Percentiles rank a stretch among this genome's conserved stretches.
These are phyloP conservation scores for Carpatolechia fugitivella DNA, from an alignment of 2,888 invertebrate genomes.

Conservation along the genomic window DNA sequence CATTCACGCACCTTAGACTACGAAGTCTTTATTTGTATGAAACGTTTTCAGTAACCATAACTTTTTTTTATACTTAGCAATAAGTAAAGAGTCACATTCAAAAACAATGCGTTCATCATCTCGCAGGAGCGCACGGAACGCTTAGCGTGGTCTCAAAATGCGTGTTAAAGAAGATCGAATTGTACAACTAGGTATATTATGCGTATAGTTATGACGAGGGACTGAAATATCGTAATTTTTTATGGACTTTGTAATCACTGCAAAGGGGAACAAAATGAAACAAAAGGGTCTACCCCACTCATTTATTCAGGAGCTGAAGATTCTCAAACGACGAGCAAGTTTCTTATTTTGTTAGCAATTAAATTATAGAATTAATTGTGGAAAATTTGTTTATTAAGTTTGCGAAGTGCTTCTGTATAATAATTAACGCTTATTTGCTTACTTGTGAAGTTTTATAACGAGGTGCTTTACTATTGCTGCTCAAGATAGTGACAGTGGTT, in stretches of 20 bases:
- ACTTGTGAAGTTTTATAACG: too few species aligned
- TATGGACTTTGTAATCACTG: constrained; percentile 46
- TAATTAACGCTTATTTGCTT: constrained; percentile 17
- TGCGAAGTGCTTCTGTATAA: constrained; percentile 17
- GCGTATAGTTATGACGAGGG: constrained; percentile 23
- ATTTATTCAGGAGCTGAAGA: constrained; percentile 51
- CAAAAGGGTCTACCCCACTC: constrained; percentile 47
- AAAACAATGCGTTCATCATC: neutral
- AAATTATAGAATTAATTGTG: constrained; percentile 41
- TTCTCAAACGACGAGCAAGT: constrained; percentile 41
- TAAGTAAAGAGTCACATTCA: neutral
- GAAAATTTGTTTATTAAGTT: constrained; percentile 26
- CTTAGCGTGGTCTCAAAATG: neutral
- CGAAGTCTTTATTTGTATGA: too few species aligned
- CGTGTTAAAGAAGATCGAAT: constrained; percentile 29
- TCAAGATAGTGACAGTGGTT: too few species aligned
- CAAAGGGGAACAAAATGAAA: constrained; percentile 41
- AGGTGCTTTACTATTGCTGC: too few species aligned
- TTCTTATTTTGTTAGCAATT: constrained; percentile 44
- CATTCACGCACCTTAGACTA: too few species aligned
- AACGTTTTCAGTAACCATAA: too few species aligned
- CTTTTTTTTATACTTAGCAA: too few species aligned
- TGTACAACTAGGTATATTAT: constrained; percentile 45
- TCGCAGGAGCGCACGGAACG: neutral
- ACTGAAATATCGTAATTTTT: constrained; percentile 33